A percentile compares a stretch with the other conserved stretches of the same genome.
These are phyloP conservation scores for Therioaphis trifolii DNA, from an alignment of 2,888 invertebrate species.

Conservation along the genomic window DNA sequence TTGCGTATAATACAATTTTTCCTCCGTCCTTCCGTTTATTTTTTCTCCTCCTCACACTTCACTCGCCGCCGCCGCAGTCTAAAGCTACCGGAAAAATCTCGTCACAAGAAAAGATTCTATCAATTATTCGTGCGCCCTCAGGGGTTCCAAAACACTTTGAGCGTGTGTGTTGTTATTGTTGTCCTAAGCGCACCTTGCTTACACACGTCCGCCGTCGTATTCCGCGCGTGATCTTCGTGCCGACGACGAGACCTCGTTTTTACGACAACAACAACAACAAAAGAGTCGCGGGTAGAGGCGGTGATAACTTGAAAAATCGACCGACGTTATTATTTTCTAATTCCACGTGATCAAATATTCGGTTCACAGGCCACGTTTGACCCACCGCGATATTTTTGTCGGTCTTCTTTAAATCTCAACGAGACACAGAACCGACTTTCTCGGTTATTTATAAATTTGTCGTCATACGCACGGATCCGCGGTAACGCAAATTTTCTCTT, in stretches of 20 bases:
- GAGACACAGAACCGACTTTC: too few relatives aligned
- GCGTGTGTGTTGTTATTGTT: constrained; percentile 35
- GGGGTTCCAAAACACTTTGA: constrained; percentile 20
- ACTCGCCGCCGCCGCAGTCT: neutral
- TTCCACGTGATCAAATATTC: too few relatives aligned
- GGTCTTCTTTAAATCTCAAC: too few relatives aligned
- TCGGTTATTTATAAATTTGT: too few relatives aligned
- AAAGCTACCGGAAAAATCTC: constrained; percentile 26
- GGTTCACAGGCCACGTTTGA: too few relatives aligned
- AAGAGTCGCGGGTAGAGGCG: too few relatives aligned
- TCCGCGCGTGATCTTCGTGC: neutral
- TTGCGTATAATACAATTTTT: constrained; percentile 45
- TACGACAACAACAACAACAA: neutral
- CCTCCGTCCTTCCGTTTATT: constrained; percentile 25
- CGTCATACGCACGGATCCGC: too few relatives aligned
- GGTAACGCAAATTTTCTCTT: too few relatives aligned
- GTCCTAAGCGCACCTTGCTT: neutral
- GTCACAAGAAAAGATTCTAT: constrained; percentile 29
- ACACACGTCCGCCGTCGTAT: neutral
- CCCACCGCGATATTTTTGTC: too few relatives aligned
- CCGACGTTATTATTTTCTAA: constrained; percentile 13
- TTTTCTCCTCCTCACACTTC: neutral
- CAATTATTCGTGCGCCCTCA: constrained; percentile 14
- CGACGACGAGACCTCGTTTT: neutral
- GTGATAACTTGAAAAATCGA: neutral